Evolutionary conservation across 2,113 vertebrate genomes (phyloP).

Genomic region (Rhea americana): DNA sequence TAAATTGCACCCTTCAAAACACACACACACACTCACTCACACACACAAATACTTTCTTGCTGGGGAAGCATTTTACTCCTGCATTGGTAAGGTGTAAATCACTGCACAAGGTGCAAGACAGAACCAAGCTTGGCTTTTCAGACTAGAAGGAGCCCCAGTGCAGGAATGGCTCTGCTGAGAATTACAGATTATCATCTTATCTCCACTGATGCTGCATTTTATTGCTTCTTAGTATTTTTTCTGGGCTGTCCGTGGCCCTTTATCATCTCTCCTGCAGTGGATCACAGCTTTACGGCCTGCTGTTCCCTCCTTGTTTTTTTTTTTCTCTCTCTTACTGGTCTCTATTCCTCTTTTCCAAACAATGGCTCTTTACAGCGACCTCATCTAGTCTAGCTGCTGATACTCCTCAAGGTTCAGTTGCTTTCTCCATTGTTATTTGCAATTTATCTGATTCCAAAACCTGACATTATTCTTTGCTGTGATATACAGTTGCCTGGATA

Average conservation of each 20-base stretch:
- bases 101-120: neutral
- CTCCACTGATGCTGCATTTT: conserved; percentile 42
- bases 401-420: conserved; percentile 66
- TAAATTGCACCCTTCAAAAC: rapidly evolving
- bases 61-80: neutral
- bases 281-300: conserved; percentile 4
- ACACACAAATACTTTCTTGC: neutral
- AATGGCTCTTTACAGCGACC: conserved; percentile 25
- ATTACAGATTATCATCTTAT: conserved; percentile 60
- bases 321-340: neutral
- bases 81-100: neutral
- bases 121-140: neutral
- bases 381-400: conserved; percentile 18
- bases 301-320: neutral
- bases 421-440: conserved; percentile 68
- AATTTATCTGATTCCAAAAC: conserved; percentile 76
- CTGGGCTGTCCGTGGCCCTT: conserved; percentile 17
- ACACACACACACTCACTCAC: neutral
- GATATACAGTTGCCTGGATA: conserved; percentile 32
- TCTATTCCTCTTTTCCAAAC: neutral
- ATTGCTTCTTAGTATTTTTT: conserved; percentile 60
- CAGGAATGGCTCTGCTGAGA: conserved; percentile 26
- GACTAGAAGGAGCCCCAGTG: neutral
- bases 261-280: conserved; percentile 24
- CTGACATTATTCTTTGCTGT: conserved; percentile 61